Evolutionary conservation across 2,797 vertebrate genomes (phyloP).

Genomic region (Typhlichthys eigenmanni): DNA sequence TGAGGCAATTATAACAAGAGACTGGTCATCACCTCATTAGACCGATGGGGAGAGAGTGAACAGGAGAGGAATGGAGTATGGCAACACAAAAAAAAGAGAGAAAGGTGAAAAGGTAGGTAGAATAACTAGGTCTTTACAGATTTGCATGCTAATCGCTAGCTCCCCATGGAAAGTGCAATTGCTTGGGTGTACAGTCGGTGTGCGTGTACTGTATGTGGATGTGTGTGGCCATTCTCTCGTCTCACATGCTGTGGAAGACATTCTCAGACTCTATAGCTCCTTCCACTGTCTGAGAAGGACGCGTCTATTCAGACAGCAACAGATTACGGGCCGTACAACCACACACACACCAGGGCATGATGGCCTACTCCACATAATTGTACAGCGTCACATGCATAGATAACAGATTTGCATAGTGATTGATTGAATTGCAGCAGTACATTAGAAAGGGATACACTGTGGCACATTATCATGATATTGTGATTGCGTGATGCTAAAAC

Average conservation of each 20-base stretch:
- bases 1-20: slow-evolving; percentile 99
- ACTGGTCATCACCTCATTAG: slow-evolving; percentile 99
- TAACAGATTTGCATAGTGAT: too few relatives aligned
- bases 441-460: too few relatives aligned
- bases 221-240: background rate
- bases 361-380: too few relatives aligned
- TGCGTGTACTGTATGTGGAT: slow-evolving; percentile 2
- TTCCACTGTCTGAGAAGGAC: too few relatives aligned
- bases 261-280: too few relatives aligned
- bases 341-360: too few relatives aligned
- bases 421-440: too few relatives aligned
- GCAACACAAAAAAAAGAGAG: slow-evolving; percentile 59
- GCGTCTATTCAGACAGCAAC: too few relatives aligned
- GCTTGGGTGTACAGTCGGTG: slow-evolving; percentile 18
- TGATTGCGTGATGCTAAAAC: too few relatives aligned
- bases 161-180: slow-evolving; percentile 72
- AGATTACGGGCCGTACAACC: too few relatives aligned
- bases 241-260: background rate
- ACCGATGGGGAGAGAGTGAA: slow-evolving; percentile 72
- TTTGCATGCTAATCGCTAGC: slow-evolving; percentile 84
- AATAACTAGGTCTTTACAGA: slow-evolving; percentile 84
- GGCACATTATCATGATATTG: too few relatives aligned
- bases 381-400: too few relatives aligned
- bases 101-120: slow-evolving; percentile 76
- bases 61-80: slow-evolving; percentile 51